Evolutionary conservation across 2,888 invertebrate species (phyloP), one percentile per base, ranked within the genome.

Genomic region (Parnassius smintheus): DNA sequence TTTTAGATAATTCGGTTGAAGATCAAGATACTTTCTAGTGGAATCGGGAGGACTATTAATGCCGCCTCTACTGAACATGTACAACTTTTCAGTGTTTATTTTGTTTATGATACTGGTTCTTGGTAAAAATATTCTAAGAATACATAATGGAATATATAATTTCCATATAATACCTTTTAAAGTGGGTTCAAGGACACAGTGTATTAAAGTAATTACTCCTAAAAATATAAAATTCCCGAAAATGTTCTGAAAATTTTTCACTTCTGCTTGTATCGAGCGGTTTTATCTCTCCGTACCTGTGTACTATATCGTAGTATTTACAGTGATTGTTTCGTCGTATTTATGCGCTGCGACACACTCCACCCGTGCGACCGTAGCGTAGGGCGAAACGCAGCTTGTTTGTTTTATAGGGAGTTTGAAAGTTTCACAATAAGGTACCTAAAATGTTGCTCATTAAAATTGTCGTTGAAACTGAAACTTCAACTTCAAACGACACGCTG

Each of bases 301-400:
- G 62, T 62, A 61, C 62, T 79, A 75, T 75, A 74, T 70, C 72
- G 73, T 59, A 75, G 75, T 81, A 81, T 83, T 83, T 82, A 81
- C 80, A 78, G 79, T 79, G 85, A 87, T 85, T 85, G 84, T 81
- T 76, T 70, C 71, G 76, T 67, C 65, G 72, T 82, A 77, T 86
- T 82, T 85, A 82, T 81, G 80, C 78, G 70, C 70, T 68, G 77
- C 73, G 75, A 74, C 75, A 73, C 70, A 71, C 72, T 67, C 65
- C 69, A 67, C 70, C 72, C 75, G 67, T 74, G 56, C 59, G 77
- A 75, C 74, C 74, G 71, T 71, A 72, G 74, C 74, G 71, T 71
- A 73, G 74, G 72, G 74, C 68, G 76, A 71, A 68, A 69, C 72
- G 70, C 61, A 67, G 68, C 73, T 69, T 75, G 76, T 79, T 75